A percentile compares a stretch with the other conserved stretches of the same genome.
phyloP scores from a whole-genome alignment of 2,113 vertebrate species.

The Myotis davidii region DNA sequence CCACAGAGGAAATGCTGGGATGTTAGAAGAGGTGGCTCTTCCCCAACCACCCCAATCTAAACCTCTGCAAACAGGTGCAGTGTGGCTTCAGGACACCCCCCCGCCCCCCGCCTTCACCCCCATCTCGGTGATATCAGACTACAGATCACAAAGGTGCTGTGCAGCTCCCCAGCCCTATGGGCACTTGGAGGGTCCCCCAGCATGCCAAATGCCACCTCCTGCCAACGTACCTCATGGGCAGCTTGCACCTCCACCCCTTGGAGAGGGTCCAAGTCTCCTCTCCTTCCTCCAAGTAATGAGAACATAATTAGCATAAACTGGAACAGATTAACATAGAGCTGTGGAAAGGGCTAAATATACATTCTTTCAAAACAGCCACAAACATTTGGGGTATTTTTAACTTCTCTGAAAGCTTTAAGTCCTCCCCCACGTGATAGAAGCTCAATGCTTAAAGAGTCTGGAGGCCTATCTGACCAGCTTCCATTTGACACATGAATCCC shows the following conservation, averaged over 20 bases:
- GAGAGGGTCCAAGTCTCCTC: slow-evolving; percentile 40
- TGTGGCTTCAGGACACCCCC: neutral
- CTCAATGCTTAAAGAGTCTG: neutral
- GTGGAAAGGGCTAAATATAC: neutral
- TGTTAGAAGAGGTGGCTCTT: neutral
- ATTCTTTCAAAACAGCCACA: slow-evolving; percentile 42
- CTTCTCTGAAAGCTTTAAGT: slow-evolving; percentile 39
- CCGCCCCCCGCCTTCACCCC: neutral
- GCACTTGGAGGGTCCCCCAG: neutral
- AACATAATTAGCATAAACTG: slow-evolving; percentile 50
- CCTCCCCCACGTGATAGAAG: neutral
- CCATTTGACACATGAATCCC: neutral
- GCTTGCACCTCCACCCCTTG: neutral
- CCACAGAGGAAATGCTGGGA: neutral
- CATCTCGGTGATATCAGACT: neutral
- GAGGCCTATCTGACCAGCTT: neutral
- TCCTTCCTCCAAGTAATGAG: slow-evolving; percentile 50
- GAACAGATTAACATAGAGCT: slow-evolving; percentile 34
- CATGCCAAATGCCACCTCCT: neutral
- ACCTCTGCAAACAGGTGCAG: neutral
- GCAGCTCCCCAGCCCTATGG: neutral
- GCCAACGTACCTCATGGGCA: neutral
- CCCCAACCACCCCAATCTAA: neutral
- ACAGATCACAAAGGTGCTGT: neutral
- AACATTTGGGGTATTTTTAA: slow-evolving; percentile 35